Conservation (phyloP, 2,888 invertebrate genomes). For the Sinelater perroti region DNA sequence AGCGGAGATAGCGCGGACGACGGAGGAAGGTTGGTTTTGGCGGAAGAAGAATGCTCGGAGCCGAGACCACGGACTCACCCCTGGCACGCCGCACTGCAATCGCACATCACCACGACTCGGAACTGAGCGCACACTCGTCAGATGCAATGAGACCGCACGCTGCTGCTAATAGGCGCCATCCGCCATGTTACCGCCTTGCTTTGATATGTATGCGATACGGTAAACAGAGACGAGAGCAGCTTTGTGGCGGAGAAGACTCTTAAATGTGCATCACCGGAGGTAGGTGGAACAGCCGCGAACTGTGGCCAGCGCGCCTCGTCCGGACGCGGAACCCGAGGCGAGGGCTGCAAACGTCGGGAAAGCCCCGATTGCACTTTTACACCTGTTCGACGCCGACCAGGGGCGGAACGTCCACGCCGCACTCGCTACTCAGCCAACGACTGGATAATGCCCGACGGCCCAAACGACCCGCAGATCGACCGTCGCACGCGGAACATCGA, state of each 20-base stretch:
- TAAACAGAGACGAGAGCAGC: constrained; percentile 48
- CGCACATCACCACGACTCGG: constrained; percentile 50
- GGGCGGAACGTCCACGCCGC: constrained; percentile 14
- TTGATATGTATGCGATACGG: constrained; percentile 51
- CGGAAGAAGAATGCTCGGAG: constrained; percentile 36
- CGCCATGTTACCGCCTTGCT: constrained; percentile 53
- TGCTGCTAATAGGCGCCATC: constrained; percentile 54
- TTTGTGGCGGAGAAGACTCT: constrained; percentile 40
- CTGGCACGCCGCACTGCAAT: constrained; percentile 45
- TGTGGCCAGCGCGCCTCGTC: constrained; percentile 33
- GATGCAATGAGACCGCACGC: constrained; percentile 51
- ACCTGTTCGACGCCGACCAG: constrained; percentile 30
- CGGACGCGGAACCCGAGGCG: constrained; percentile 28
- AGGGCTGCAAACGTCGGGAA: constrained; percentile 15
- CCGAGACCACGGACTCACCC: constrained; percentile 39
- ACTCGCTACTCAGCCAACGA: constrained; percentile 6
- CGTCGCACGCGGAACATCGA: constrained; percentile 16
- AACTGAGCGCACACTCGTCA: constrained; percentile 51
- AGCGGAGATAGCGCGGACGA: constrained; percentile 9
- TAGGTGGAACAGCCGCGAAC: constrained; percentile 40
- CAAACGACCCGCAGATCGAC: constrained; percentile 17
- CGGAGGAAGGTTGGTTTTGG: constrained; percentile 28
- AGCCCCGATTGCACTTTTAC: constrained; percentile 22
- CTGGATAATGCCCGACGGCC: constrained; percentile 8
- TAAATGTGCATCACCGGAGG: constrained; percentile 40